phyloP scores from a whole-genome alignment of 2,888 invertebrate species.

The Netelia inedita region DNA sequence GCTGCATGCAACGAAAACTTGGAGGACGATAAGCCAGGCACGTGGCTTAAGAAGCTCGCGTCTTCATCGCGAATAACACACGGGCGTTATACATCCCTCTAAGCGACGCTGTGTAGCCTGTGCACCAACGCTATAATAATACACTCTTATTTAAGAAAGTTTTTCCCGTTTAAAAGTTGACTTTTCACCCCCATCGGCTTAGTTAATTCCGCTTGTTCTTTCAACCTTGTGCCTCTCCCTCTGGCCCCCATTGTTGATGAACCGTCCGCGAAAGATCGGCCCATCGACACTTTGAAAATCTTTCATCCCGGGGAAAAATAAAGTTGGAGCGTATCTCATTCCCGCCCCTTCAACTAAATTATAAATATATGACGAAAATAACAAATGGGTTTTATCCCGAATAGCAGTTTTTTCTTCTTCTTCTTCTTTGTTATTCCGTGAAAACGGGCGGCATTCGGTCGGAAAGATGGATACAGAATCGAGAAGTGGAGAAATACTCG shows the following conservation, averaged over 20 bases:
- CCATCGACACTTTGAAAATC: neutral
- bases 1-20: constrained; percentile 41
- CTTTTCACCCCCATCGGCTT: constrained; percentile 8
- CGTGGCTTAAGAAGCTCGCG: constrained; percentile 45
- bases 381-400: too few relatives aligned
- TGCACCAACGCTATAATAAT: constrained; percentile 45
- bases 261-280: constrained; percentile 4
- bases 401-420: too few relatives aligned
- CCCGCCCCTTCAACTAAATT: too few relatives aligned
- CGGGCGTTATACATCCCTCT: constrained; percentile 18
- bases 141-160: constrained; percentile 39
- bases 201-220: neutral
- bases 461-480: too few relatives aligned
- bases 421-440: too few relatives aligned
- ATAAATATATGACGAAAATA: too few relatives aligned
- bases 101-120: constrained; percentile 11
- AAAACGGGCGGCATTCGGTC: too few relatives aligned
- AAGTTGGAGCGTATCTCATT: too few relatives aligned
- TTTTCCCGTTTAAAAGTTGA: constrained; percentile 12
- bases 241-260: constrained; percentile 24
- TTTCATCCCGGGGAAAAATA: too few relatives aligned
- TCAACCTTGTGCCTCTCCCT: neutral
- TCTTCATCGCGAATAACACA: constrained; percentile 44
- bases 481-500: constrained; percentile 33
- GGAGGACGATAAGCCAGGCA: constrained; percentile 51